Evolutionary conservation across 2,797 vertebrate species (phyloP), one percentile per base, ranked within the genome.

Genomic region (Darevskia mixta): DNA sequence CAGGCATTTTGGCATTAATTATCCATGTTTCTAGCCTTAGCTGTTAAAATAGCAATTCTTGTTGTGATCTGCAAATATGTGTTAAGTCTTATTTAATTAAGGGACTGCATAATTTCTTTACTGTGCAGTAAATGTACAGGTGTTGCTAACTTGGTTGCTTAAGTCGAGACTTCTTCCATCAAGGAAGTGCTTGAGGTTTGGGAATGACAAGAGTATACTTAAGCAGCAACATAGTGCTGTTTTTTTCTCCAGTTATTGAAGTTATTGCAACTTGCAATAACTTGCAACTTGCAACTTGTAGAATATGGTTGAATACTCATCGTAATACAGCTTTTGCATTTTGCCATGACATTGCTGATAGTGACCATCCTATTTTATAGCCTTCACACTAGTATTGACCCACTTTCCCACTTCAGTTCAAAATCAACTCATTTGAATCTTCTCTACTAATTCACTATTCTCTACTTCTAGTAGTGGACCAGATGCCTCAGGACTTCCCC

Each of bases 401-500:
- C 32, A 27, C 38, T 55, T 55, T 55, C 49, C 49, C 49, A 55
- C 49, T 55, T 83, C 35, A 45, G 29, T 13, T 55, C 38, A 35
- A 84, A 79, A 71, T 71, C 38, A 20, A 38, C 32, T 38, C 38
- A 73, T 75, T n/a, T n/a, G 71, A 13, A 85, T 49, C 13, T 32
- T 81, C 10, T 8, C 17, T 67, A 58, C n/a, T 75, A 13, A 89
- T 10, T 55, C 17, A 8, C 17, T 75, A 2, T 85, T 78, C 8
- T 95, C 45, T 93, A 2, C 91, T 94, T 84, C 80, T 79, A 96
- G 92, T 43, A 89, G 88, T 49, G 92, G 90, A 79, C 92, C 91
- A 0, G 15, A 90, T 86, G 91, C 93, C 18, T 90, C 96, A n/a
- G 91, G 92, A 73, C 95, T 98, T 15, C 94, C 88, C 89, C 79